These are phyloP conservation scores for Tilapia sparmanii DNA, from an alignment of 2,113 vertebrate species.

Conservation along the genomic window DNA sequence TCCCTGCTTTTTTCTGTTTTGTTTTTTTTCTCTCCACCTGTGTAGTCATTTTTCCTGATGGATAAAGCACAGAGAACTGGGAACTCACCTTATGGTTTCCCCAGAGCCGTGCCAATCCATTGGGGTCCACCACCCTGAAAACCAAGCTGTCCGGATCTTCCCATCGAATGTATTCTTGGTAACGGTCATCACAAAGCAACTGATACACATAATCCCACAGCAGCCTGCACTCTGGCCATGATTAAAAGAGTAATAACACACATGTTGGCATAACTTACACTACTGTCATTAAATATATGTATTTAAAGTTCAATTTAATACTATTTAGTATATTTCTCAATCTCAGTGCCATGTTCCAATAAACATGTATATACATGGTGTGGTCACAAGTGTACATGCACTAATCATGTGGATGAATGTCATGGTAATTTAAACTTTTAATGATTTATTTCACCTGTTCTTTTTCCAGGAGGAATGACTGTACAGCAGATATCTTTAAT, in stretches of 20 bases:
- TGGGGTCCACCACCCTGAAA: constrained; percentile 83
- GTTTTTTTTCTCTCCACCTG: neutral
- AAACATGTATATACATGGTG: neutral
- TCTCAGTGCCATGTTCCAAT: neutral
- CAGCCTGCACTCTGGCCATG: constrained; percentile 79
- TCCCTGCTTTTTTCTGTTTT: neutral
- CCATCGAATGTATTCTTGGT: constrained; percentile 83
- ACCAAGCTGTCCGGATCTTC: constrained; percentile 77
- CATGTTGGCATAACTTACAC: neutral
- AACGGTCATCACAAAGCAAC: constrained; percentile 79
- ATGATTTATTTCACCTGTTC: neutral
- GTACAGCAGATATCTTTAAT: neutral
- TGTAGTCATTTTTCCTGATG: neutral
- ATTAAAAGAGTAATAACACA: neutral
- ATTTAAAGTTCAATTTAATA: neutral
- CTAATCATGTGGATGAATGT: neutral
- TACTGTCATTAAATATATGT: neutral
- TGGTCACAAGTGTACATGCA: neutral
- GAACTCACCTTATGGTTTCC: constrained; percentile 86
- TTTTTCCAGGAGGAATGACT: too few species aligned
- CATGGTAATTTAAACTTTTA: neutral
- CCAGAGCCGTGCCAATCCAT: constrained; percentile 86
- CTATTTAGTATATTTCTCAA: neutral
- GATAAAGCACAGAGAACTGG: neutral
- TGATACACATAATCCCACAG: constrained; percentile 89